Evolutionary conservation across 2,888 invertebrate genomes (phyloP).

Genomic region (Scaptomyza reducta): DNA sequence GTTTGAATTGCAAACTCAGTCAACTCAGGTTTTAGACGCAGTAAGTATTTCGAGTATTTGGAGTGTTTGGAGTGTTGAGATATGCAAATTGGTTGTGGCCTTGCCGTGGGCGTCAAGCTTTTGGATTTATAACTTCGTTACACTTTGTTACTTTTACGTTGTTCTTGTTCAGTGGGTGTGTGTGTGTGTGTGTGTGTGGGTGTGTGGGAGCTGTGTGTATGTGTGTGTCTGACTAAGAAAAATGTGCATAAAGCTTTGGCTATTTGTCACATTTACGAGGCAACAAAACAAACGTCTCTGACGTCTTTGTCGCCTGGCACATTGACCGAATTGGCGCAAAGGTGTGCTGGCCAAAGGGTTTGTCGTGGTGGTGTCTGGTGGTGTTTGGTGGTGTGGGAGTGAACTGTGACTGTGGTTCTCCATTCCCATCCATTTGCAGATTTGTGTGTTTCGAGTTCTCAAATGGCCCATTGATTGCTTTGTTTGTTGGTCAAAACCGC

Average conservation of each 20-base stretch:
- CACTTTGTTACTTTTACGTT: slow-evolving; percentile 67
- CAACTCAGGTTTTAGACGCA: neutral
- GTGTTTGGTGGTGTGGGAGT: slow-evolving; percentile 16
- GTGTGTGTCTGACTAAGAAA: slow-evolving; percentile 51
- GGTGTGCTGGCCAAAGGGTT: slow-evolving; percentile 5
- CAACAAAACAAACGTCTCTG: slow-evolving; percentile 21
- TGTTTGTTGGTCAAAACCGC: slow-evolving; percentile 24
- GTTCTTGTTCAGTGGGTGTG: slow-evolving; percentile 35
- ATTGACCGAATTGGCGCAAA: slow-evolving; percentile 56
- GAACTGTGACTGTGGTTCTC: too few species aligned
- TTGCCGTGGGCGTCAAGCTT: slow-evolving; percentile 79
- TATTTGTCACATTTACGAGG: slow-evolving; percentile 62
- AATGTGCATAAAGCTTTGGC: slow-evolving; percentile 51
- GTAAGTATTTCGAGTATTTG: neutral
- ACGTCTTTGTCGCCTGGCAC: slow-evolving; percentile 53
- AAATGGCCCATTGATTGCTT: slow-evolving; percentile 51
- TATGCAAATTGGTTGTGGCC: slow-evolving; percentile 76
- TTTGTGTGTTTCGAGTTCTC: slow-evolving; percentile 24
- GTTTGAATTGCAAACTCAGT: too few species aligned
- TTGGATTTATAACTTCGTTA: slow-evolving; percentile 76
- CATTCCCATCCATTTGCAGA: slow-evolving; percentile 33
- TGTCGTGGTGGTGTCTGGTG: neutral
- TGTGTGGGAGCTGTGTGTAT: slow-evolving; percentile 23
- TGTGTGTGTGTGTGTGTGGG: slow-evolving; percentile 13
- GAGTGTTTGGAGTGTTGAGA: slow-evolving; percentile 44